Evolutionary conservation across 2,888 invertebrate species (phyloP), one percentile per base, ranked within the genome.

Genomic region (Nineta flava): DNA sequence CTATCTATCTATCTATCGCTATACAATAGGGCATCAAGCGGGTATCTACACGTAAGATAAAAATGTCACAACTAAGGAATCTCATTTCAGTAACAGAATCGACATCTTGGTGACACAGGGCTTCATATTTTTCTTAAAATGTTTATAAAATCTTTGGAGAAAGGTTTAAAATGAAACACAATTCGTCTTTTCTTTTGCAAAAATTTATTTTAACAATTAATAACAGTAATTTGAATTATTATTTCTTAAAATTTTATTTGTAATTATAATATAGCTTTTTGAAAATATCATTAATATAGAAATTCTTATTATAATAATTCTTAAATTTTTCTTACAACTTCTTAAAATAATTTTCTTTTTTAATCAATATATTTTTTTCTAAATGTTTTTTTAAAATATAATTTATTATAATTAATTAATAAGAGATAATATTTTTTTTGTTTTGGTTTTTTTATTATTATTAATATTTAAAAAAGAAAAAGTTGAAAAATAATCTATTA

Each of bases 181-280:
- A 26, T 6, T 15, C 6, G 9, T 10, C 3, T 5, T 13, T 13
- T 38, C 7, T 38, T 44, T 44, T 44, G 44, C 15, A 44, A 44
- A 44, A 44, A 44, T 21, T 44, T 44, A 44, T 26, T 44, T 26
- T 26, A 44, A 44, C 44, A 44, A 44, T 44, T 44, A 21, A 38
- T 38, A 44, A 44, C 44, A 44, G 26, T 38, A 26, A 26, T 42
- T 42, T 42, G 16, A 42, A 42, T 42, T 42, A 10, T 42, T 42
- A 26, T 26, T 16, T 42, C 9, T 17, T 42, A 15, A 2, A 42
- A 42, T 42, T 42, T 17, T 17, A 15, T 42, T 17, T 42, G 15
- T 42, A 10, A 5, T 4, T 42, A 15, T 3, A 42, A 42, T n/a
- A n/a, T 42, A 42, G 15, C 7, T 42, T 42, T 19, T 42, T 44